A percentile compares a stretch with the other conserved stretches of the same genome.
Conservation (phyloP, 2,797 vertebrate species). For the Kryptopterus vitreolus region DNA sequence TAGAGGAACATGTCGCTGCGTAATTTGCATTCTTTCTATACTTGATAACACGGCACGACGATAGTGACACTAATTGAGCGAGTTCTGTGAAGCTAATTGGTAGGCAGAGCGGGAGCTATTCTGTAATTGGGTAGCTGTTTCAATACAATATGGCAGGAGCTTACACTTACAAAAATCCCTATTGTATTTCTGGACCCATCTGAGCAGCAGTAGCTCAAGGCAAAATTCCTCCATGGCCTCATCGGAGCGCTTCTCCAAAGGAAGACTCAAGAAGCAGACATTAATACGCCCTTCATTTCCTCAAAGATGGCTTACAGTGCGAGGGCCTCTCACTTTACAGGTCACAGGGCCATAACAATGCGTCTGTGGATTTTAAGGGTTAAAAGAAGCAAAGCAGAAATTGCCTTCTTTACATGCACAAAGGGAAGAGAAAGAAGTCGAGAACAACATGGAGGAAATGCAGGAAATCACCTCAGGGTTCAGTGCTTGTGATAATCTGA, state of each 20-base stretch:
- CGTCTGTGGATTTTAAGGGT: conserved; percentile 67
- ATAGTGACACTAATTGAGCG: conserved; percentile 14
- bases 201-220: conserved; percentile 32
- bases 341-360: conserved; percentile 77
- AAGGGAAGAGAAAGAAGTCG: conserved; percentile 65
- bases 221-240: conserved; percentile 8
- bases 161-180: background rate
- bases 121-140: conserved; percentile 22
- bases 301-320: conserved; percentile 60
- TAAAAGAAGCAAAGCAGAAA: conserved; percentile 60
- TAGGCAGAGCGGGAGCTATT: background rate
- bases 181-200: conserved; percentile 20
- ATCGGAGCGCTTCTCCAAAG: background rate
- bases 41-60: background rate
- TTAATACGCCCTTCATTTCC: conserved; percentile 66
- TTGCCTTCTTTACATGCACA: conserved; percentile 66
- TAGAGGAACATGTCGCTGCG: conserved; percentile 15
- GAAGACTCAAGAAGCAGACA: conserved; percentile 14
- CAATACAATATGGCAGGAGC: background rate
- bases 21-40: conserved; percentile 19
- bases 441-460: conserved; percentile 45
- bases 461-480: conserved; percentile 69
- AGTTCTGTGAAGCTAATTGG: conserved; percentile 13
- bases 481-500: conserved; percentile 67
- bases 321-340: conserved; percentile 72